These are phyloP conservation scores for Alethe castanea DNA, from an alignment of 2,113 vertebrate species.

Conservation along the genomic window DNA sequence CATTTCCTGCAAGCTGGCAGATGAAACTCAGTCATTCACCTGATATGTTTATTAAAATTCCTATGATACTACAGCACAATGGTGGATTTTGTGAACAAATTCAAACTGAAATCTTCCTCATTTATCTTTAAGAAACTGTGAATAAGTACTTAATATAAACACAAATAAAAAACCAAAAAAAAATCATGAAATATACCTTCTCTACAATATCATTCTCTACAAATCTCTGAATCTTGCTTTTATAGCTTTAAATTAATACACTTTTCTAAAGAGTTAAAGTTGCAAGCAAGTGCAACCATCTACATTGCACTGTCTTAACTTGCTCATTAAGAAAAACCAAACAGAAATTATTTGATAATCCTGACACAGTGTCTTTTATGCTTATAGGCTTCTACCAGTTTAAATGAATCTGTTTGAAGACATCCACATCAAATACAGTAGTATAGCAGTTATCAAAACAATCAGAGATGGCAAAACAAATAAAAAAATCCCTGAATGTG, in stretches of 20 bases:
- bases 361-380: constrained; percentile 18
- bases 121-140: not conserved
- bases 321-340: constrained; percentile 33
- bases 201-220: not conserved
- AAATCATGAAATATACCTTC: not conserved
- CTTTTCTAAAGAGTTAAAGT: not conserved
- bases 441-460: not conserved
- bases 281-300: constrained; percentile 13
- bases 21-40: constrained; percentile 11
- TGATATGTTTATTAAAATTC: constrained; percentile 50
- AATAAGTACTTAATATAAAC: not conserved
- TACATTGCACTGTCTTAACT: not conserved
- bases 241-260: not conserved
- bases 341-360: constrained; percentile 34
- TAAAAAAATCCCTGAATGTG: not conserved
- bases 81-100: not conserved
- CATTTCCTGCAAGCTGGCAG: not conserved
- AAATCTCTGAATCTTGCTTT: not conserved
- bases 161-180: not conserved
- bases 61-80: not conserved
- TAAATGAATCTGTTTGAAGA: constrained; percentile 13
- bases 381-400: constrained; percentile 15
- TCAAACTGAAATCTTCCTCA: not conserved
- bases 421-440: not conserved
- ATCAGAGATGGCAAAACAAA: not conserved